Conservation (phyloP, 2,888 invertebrate species). For the Lissocephala sabroskyi region DNA sequence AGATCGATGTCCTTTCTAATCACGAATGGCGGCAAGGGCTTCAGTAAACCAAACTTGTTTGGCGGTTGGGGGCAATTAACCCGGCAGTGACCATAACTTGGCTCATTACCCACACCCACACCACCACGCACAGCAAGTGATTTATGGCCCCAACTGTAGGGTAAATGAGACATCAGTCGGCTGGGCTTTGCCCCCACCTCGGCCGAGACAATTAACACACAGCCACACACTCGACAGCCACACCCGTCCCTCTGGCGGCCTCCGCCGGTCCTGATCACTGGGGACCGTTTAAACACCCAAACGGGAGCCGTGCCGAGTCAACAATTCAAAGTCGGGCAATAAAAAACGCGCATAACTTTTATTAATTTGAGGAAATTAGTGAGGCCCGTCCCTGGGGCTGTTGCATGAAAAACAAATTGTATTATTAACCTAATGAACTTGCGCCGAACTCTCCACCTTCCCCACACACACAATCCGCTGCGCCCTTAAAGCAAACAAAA, state of each 20-base stretch:
- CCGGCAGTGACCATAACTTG: neutral
- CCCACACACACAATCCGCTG: no score
- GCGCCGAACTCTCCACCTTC: no score
- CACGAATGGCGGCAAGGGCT: no score
- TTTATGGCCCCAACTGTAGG: no score
- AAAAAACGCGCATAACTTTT: neutral
- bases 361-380: constrained; percentile 3
- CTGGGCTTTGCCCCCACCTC: neutral
- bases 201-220: constrained; percentile 1
- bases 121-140: no score
- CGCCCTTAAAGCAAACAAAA: no score
- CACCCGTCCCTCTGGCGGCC: no score
- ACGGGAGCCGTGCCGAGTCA: neutral
- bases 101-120: neutral
- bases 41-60: no score
- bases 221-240: neutral
- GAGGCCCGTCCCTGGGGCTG: neutral
- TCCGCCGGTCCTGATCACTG: no score
- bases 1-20: no score
- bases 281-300: neutral
- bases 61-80: neutral
- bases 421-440: constrained; percentile 6
- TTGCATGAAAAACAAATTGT: constrained; percentile 5
- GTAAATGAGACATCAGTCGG: no score
- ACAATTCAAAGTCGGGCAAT: neutral